Conservation (phyloP, 1,140 invertebrate genomes). For the Orussus abietinus region DNA sequence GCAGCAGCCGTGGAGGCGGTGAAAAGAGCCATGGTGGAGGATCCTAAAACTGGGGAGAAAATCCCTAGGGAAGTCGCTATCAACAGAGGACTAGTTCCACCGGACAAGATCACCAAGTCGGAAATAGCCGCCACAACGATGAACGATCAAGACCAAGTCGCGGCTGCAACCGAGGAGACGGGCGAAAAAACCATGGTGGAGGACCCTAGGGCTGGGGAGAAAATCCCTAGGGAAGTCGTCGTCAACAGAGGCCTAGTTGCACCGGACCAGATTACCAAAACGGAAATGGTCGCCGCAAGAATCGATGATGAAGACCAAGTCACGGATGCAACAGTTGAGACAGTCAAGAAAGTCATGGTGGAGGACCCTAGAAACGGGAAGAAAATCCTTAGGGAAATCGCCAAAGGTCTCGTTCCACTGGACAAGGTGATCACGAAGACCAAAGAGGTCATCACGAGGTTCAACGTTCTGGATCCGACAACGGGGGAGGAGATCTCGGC, state of each 20-base stretch:
- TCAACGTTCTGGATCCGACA: slow-evolving; percentile 48
- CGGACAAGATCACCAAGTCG: slow-evolving; percentile 34
- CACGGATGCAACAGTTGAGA: slow-evolving; percentile 55
- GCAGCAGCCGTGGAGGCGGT: slow-evolving; percentile 54
- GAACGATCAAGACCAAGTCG: too few species aligned
- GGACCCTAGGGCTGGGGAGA: slow-evolving; percentile 73
- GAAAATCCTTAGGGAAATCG: slow-evolving; percentile 72
- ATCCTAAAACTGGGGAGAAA: slow-evolving; percentile 73
- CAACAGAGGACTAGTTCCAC: slow-evolving; percentile 67
- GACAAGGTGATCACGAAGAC: slow-evolving; percentile 27
- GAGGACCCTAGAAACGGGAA: slow-evolving; percentile 74
- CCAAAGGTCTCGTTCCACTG: slow-evolving; percentile 67
- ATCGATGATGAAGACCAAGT: too few species aligned
- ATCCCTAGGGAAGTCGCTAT: slow-evolving; percentile 76
- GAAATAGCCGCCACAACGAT: slow-evolving; percentile 24
- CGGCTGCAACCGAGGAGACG: slow-evolving; percentile 53
- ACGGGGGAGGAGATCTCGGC: slow-evolving; percentile 52
- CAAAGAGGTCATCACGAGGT: slow-evolving; percentile 22
- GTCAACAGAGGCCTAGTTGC: slow-evolving; percentile 71
- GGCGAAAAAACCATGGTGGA: slow-evolving; percentile 64
- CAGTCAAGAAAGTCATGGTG: slow-evolving; percentile 62
- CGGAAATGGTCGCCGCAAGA: slow-evolving; percentile 22
- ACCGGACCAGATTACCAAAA: slow-evolving; percentile 35
- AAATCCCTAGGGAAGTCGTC: slow-evolving; percentile 74
- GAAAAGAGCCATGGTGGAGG: slow-evolving; percentile 65